These are phyloP conservation scores for Plagiodera versicolora DNA, from an alignment of 2,888 invertebrate species.

Conservation along the genomic window DNA sequence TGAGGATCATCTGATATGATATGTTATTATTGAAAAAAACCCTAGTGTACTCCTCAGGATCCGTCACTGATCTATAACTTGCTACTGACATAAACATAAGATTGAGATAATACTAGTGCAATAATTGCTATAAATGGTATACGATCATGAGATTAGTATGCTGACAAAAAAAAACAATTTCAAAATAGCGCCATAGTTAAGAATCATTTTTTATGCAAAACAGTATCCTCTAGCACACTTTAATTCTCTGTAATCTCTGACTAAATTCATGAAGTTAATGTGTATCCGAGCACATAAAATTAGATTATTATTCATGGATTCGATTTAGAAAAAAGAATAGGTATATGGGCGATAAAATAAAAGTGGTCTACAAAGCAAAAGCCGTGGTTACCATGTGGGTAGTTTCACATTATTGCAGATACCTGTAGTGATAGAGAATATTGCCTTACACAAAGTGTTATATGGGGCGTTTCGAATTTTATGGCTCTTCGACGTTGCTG, in stretches of 20 bases:
- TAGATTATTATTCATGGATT: not conserved
- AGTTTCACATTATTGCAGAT: slow-evolving; percentile 7
- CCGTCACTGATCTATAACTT: too few relatives aligned
- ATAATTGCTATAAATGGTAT: too few relatives aligned
- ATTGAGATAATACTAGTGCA: too few relatives aligned
- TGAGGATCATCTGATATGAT: too few relatives aligned
- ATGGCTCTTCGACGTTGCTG: not conserved
- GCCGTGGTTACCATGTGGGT: slow-evolving; percentile 9
- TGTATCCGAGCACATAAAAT: not conserved
- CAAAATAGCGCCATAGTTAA: not conserved
- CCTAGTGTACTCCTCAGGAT: too few relatives aligned
- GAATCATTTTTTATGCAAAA: not conserved
- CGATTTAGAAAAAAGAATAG: not conserved
- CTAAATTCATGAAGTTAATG: not conserved
- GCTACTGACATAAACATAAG: too few relatives aligned
- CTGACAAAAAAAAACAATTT: not conserved
- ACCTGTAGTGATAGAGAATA: not conserved
- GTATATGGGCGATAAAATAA: slow-evolving; percentile 12
- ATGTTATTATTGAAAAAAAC: too few relatives aligned
- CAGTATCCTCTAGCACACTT: not conserved
- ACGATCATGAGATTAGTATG: too few relatives aligned
- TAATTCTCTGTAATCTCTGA: not conserved
- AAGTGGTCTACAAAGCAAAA: slow-evolving; percentile 11
- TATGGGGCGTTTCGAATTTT: not conserved
- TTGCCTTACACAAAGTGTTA: not conserved